A percentile compares a stretch with the other conserved stretches of the same genome.
These are phyloP conservation scores for Hirtodrosophila alboralis DNA, from an alignment of 2,888 invertebrate species.

Conservation along the genomic window DNA sequence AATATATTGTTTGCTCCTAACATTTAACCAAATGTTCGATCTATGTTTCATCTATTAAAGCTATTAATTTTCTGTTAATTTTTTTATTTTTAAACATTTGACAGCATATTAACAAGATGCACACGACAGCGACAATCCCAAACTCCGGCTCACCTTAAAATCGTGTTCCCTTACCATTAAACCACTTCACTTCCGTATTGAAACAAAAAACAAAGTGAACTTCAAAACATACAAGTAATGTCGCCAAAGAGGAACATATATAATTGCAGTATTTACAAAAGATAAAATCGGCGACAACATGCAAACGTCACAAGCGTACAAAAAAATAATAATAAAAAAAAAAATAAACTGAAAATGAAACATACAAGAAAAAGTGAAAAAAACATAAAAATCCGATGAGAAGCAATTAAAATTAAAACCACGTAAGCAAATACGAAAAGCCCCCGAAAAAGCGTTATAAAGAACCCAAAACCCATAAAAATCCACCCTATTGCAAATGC, in stretches of 20 bases:
- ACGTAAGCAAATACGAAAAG: conserved; percentile 71
- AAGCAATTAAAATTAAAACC: conserved; percentile 80
- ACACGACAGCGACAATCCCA: neutral
- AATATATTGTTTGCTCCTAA: no score
- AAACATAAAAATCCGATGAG: conserved; percentile 56
- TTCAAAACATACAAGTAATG: conserved; percentile 44
- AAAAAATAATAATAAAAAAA: conserved; percentile 19
- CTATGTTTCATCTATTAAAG: conserved; percentile 1
- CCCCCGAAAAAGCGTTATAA: conserved; percentile 55
- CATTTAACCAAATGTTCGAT: conserved; percentile 4
- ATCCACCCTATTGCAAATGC: conserved; percentile 71
- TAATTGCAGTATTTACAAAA: conserved; percentile 80
- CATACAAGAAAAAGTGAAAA: neutral
- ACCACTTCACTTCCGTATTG: conserved; percentile 36
- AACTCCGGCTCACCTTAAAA: conserved; percentile 18
- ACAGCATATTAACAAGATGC: conserved; percentile 2
- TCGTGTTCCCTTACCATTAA: conserved; percentile 27
- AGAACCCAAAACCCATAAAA: conserved; percentile 60
- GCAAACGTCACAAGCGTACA: conserved; percentile 49
- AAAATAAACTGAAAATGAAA: no score
- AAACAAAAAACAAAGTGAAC: conserved; percentile 12
- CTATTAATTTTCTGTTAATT: neutral
- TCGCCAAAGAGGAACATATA: conserved; percentile 71
- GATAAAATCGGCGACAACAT: conserved; percentile 78
- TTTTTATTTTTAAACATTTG: neutral